These are phyloP conservation scores for cattle (Bos taurus) DNA, from an alignment of 2,113 vertebrate species.

Conservation along the genomic window ARS-UCD2.0 NC_037357.1:9558501-9559000, in stretches of 20 bases:
- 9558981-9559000: constrained; percentile 31
- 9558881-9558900: constrained; percentile 28
- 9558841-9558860: constrained; percentile 8
- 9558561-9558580: neutral
- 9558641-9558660: neutral
- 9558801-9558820: neutral
- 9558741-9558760: constrained; percentile 25
- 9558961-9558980: neutral
- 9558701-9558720: neutral
- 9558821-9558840: constrained; percentile 18
- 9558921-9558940: constrained; percentile 4
- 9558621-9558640: neutral
- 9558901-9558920: neutral
- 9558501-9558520: neutral
- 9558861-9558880: constrained; percentile 31
- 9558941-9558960: constrained; percentile 29
- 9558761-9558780: constrained; percentile 12
- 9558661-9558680: neutral
- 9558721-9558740: constrained; percentile 15
- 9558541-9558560: neutral
- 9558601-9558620: neutral
- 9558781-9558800: neutral
- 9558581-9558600: neutral
- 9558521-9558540: neutral
- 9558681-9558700: neutral